Base-by-base conservation (phyloP, 64 coral and sea anemone species). In the Stylophora pistillata region DNA sequence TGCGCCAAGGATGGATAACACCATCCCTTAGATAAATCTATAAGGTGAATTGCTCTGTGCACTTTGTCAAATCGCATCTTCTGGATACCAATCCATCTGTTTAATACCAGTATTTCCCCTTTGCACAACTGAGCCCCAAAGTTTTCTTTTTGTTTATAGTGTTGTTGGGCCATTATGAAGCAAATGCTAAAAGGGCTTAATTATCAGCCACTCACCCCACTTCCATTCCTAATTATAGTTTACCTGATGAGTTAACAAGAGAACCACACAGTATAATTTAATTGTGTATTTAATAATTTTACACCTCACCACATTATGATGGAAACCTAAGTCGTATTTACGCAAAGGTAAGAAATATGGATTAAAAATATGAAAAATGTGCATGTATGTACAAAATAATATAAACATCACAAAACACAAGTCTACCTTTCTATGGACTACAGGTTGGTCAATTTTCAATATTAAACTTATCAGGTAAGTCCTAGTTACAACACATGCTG, bases 341-440 rank as follows among this genome's bases (percentile, higher is more conserved):
- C 5, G 63, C 21, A 66, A 66, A 66, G 63, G 61, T 64, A 64
- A 9, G 63, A 66, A 7, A 25, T 10, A 25, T 20, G 21, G 21
- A 25, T 10, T 64, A 66, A 66, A 66, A 66, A 75, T 75, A 52
- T 20, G 20, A 75, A 47, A 75, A 75, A 37, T 47, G 34, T 75
- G 73, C 73, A 75, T 34, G 72, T 75, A 75, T 52, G 33, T 53
- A 75, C 73, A 75, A 75, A 66, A 66, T 7, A n/a, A 66, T 66
- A 66, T 66, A 66, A 66, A 66, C 63, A 66, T 26, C 63, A 66
- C 9, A 25, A 66, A 23, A 66, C 63, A 66, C 63, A 23, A n/a
- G 5, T 66, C 63, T 66, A 66, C 20, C 63, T 23, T 0, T 47
- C 7, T 47, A 47, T 47, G 37, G 37, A 47, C 66, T 71, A 71